Evolutionary conservation across 2,113 vertebrate genomes (phyloP).

Genomic region (Gobio gobio): DNA sequence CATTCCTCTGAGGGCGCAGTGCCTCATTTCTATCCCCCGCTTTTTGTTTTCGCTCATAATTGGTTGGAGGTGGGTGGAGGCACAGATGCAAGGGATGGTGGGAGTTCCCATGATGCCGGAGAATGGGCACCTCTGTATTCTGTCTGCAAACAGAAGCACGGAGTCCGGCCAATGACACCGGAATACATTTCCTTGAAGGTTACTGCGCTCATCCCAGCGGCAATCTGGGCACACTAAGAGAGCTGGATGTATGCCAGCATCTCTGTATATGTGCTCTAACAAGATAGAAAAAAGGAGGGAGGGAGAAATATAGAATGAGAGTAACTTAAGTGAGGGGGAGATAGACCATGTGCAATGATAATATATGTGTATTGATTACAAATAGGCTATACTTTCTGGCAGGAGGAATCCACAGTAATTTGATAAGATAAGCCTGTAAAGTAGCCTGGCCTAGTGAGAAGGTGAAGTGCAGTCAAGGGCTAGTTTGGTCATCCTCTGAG

Average conservation of each 20-base stretch:
- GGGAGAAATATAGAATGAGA: background rate
- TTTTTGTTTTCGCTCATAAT: constrained; percentile 45
- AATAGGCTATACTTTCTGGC: background rate
- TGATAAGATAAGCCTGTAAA: background rate
- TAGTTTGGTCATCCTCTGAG: background rate
- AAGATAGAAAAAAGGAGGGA: constrained; percentile 7
- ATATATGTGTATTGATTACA: constrained; percentile 28
- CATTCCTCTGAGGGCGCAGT: background rate
- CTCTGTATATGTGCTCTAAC: constrained; percentile 1
- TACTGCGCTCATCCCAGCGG: constrained; percentile 33
- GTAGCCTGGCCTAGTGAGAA: background rate
- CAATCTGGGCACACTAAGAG: constrained; percentile 33
- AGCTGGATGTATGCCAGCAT: constrained; percentile 28
- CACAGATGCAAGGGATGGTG: constrained; percentile 23
- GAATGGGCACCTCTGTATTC: constrained; percentile 8
- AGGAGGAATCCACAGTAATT: background rate
- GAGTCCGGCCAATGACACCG: constrained; percentile 24
- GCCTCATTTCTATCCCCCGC: background rate
- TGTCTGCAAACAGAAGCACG: background rate
- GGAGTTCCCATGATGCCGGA: constrained; percentile 17
- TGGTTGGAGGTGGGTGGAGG: constrained; percentile 23
- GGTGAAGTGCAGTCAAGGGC: constrained; percentile 3
- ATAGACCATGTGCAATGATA: background rate
- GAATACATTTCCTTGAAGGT: constrained; percentile 51
- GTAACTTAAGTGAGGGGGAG: background rate